Base-by-base conservation (phyloP, 2,888 invertebrate species). In the Operophtera brumata region DNA sequence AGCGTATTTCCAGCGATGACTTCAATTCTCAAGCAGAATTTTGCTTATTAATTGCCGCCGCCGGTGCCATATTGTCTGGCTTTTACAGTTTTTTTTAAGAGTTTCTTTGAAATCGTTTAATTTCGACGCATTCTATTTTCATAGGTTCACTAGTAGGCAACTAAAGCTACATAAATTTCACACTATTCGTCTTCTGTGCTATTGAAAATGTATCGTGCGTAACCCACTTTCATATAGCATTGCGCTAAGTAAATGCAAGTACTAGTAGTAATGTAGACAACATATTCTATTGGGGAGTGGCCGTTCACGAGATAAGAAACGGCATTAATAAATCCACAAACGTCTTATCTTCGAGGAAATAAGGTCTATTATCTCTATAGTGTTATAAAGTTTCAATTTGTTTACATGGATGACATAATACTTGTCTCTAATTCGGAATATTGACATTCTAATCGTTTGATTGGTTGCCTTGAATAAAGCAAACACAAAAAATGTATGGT, bases 371-470 rank as follows among this genome's bases (percentile, higher is more conserved):
- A 48, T 46, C 37, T 46, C 37, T 51, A 28, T 40, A 25, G 40
- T 57, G 50, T 57, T 53, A 30, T 30, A 30, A 6, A 13, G 6
- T 8, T 13, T 8, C 36, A 36, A 36, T 13, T 5, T 61, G 56
- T 37, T 8, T 52, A 62, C 47, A 44, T 53, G 36, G 51, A 63
- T 71, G 70, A 67, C 60, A 64, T 66, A 64, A 66, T 62, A 49
- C 42, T 59, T 45, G 45, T 30, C 30, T 30, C 5, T 44, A 35
- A 54, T 41, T 45, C 51, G 8, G 40, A 34, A 45, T 54, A 54
- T 55, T 39, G 50, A 51, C 56, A 61, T 59, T 61, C 59, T 52
- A 60, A 49, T 57, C 50, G 57, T 61, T 62, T 63, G 62, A 65
- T 61, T 47, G 61, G 60, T 62, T 44, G 37, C 54, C 30, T 57